Base-by-base conservation (phyloP, 2,113 vertebrate genomes). In the Vulpes vulpes region DNA sequence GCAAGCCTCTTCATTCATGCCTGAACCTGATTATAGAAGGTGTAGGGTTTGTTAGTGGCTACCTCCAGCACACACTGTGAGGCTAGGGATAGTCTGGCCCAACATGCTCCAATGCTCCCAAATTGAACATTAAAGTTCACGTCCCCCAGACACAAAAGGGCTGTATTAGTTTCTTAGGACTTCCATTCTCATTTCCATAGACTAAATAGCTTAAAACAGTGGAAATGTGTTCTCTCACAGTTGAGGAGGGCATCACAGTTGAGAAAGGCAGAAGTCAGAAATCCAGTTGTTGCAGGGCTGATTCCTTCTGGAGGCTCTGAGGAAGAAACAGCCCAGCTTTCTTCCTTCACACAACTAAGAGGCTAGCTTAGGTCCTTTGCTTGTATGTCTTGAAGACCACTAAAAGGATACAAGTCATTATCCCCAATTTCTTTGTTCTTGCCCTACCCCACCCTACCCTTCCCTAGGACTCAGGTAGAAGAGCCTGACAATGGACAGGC, bases 371-470 rank as follows among this genome's bases (percentile, higher is more conserved):
- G 22, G 84, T 16, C 32, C 35, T 76, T 49, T 87, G 49, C 4
- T 4, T 22, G 19, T 35, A 9, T 49, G n/a, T 59, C n/a, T 86
- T 35, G 49, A 62, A 49, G 16, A 23, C 30, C 0, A 6, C 0
- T 35, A 85, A 55, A 82, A 60, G 51, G 59, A 25, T 59, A 27
- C 15, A 74, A 62, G 51, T 57, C 0, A 9, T 53, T 38, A 62
- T 15, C 51, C 25, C 12, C 11, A 27, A 1, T 60, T 60, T 91
- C 51, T 49, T 59, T n/a, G 20, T 51, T 74, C 32, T 87, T 14
- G 2, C 15, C 30, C 23, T 14, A 0, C 10, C 11, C 11, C 1
- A 3, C 32, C 23, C 2, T 59, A 43, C 22, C 25, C 11, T 25
- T 14, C 22, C 1, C 23, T 49, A 81, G 10, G 19, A 25, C 3